phyloP scores from a whole-genome alignment of 2,797 vertebrate species.

The Takifugu rubripes region DNA sequence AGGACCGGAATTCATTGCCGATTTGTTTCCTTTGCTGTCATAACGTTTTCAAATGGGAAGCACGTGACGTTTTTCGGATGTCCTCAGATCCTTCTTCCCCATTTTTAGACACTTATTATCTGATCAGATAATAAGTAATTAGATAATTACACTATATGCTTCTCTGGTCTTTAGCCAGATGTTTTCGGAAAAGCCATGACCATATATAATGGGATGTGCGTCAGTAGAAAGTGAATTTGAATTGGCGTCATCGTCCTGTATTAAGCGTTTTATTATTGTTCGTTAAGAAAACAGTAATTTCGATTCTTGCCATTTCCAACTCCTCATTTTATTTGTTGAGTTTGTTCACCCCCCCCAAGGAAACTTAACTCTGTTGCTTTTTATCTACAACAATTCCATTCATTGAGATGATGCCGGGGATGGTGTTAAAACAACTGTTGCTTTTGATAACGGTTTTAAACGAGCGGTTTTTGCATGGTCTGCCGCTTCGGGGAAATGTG shows the following conservation, averaged over 20 bases:
- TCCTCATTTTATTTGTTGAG: not conserved
- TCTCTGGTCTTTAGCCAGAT: conserved; percentile 26
- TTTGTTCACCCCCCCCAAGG: not conserved
- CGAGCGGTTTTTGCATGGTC: conserved; percentile 28
- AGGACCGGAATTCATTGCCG: conserved; percentile 36
- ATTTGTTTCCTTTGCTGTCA: conserved; percentile 30
- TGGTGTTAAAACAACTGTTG: conserved; percentile 29
- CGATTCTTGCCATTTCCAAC: not conserved
- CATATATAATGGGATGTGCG: too few relatives aligned
- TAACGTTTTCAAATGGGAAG: conserved; percentile 39
- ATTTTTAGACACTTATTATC: conserved; percentile 33
- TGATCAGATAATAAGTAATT: conserved; percentile 14
- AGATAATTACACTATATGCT: conserved; percentile 37
- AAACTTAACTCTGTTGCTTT: conserved; percentile 19
- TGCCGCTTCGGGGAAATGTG: conserved; percentile 28
- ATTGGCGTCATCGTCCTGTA: too few relatives aligned
- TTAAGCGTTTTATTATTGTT: too few relatives aligned
- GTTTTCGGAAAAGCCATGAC: not conserved
- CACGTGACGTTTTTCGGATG: conserved; percentile 50
- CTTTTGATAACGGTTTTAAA: conserved; percentile 42
- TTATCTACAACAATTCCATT: conserved; percentile 1
- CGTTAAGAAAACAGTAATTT: too few relatives aligned
- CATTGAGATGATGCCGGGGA: conserved; percentile 1
- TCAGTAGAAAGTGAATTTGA: too few relatives aligned
- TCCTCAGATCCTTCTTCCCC: conserved; percentile 15